Conservation (phyloP, 2,113 vertebrate genomes). For the Notechis scutatus region DNA sequence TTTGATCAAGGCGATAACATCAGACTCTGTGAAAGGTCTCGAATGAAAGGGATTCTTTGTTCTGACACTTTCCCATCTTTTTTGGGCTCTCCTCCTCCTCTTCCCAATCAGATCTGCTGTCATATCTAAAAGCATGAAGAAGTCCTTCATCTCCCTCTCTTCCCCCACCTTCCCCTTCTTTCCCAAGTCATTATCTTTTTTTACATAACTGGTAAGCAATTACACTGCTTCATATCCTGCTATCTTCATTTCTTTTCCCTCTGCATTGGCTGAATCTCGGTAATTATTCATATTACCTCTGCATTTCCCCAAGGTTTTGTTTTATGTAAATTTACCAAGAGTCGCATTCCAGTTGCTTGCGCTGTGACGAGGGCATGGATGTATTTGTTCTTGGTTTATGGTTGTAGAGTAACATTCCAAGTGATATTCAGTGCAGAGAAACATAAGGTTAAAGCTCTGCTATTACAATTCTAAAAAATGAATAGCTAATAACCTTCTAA, state of each 20-base stretch:
- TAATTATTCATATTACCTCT: background rate
- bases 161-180: background rate
- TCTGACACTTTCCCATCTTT: background rate
- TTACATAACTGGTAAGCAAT: background rate
- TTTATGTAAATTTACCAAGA: background rate
- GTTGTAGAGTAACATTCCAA: background rate
- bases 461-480: background rate
- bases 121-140: background rate
- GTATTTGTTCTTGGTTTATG: background rate
- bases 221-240: background rate
- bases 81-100: background rate
- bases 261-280: background rate
- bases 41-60: background rate
- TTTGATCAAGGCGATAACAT: conserved; percentile 15
- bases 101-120: background rate
- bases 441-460: background rate
- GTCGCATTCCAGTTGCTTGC: background rate
- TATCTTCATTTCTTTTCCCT: background rate
- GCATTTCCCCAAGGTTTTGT: background rate
- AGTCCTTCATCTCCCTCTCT: background rate
- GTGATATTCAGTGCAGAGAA: background rate
- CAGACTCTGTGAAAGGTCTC: background rate
- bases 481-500: background rate
- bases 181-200: background rate
- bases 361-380: background rate